These are phyloP conservation scores for Pithys albifrons DNA, from an alignment of 2,113 vertebrate species.

Conservation along the genomic window DNA sequence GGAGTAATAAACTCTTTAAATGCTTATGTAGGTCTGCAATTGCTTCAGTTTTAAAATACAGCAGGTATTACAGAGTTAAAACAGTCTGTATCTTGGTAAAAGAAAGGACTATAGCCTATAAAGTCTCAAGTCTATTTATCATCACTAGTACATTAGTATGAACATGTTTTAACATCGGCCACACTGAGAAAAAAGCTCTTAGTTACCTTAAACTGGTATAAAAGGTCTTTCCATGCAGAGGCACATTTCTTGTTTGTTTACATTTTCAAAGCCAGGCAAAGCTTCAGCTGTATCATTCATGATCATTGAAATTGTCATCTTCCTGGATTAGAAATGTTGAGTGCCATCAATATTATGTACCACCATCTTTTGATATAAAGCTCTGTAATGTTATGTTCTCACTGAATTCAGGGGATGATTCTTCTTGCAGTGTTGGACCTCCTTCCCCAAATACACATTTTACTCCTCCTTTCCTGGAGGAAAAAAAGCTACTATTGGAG, in stretches of 20 bases:
- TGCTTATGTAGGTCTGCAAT: not conserved
- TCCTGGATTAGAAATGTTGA: conserved; percentile 45
- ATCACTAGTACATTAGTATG: not conserved
- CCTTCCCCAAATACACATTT: not conserved
- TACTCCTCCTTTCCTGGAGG: not conserved
- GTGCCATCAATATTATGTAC: conserved; percentile 16
- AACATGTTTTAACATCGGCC: not conserved
- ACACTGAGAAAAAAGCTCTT: not conserved
- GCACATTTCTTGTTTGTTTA: conserved; percentile 54
- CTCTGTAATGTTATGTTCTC: conserved; percentile 49
- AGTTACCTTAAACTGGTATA: not conserved
- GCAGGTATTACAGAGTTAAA: not conserved
- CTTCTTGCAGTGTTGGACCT: not conserved
- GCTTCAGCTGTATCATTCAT: conserved; percentile 17
- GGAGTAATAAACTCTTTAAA: conserved; percentile 3
- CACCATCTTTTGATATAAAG: conserved; percentile 39
- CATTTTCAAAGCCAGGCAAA: not conserved
- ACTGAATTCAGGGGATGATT: not conserved
- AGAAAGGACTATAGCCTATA: not conserved
- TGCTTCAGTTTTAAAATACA: conserved; percentile 10
- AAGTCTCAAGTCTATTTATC: conserved; percentile 11
- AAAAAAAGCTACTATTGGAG: not conserved
- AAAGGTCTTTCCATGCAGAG: not conserved
- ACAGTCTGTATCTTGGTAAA: not conserved
- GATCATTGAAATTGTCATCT: conserved; percentile 46